A percentile compares a stretch with the other conserved stretches of the same genome.
These are phyloP conservation scores for Ptychadena robeensis DNA, from an alignment of 2,797 vertebrate species.

Conservation along the genomic window DNA sequence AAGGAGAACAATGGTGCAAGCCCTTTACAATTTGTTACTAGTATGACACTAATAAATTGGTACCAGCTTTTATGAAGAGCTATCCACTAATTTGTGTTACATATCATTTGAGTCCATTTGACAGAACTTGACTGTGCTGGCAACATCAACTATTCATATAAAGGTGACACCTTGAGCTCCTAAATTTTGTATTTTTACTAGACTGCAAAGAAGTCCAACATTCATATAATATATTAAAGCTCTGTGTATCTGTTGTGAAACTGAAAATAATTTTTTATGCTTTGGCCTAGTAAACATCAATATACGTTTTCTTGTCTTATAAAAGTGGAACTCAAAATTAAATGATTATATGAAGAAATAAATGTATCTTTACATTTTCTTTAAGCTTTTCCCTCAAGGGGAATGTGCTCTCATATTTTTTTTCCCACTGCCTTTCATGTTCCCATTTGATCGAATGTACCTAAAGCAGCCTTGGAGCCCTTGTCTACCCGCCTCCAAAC, in stretches of 20 bases:
- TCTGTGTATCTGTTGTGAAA: not conserved
- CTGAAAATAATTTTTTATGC: too few relatives aligned
- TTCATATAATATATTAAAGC: not conserved
- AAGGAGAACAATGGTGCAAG: slow-evolving; percentile 31
- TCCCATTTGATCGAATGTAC: too few relatives aligned
- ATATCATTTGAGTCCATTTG: slow-evolving; percentile 24
- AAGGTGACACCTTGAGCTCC: not conserved
- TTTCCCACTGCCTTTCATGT: too few relatives aligned
- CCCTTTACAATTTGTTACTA: slow-evolving; percentile 44
- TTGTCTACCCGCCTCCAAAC: too few relatives aligned
- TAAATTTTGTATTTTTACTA: not conserved
- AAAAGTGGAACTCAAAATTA: too few relatives aligned
- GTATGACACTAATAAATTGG: slow-evolving; percentile 38
- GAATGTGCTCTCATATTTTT: too few relatives aligned
- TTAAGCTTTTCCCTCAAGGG: too few relatives aligned
- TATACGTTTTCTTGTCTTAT: not conserved
- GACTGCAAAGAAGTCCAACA: not conserved
- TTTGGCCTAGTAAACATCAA: too few relatives aligned
- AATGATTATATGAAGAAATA: too few relatives aligned
- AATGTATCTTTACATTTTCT: too few relatives aligned
- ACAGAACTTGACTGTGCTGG: slow-evolving; percentile 1
- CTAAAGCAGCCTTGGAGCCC: too few relatives aligned
- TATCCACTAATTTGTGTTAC: slow-evolving; percentile 13
- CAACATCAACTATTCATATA: not conserved
- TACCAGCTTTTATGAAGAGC: slow-evolving; percentile 13